Conservation (phyloP, 2,797 vertebrate species). For the Lutjanus campechanus region DNA sequence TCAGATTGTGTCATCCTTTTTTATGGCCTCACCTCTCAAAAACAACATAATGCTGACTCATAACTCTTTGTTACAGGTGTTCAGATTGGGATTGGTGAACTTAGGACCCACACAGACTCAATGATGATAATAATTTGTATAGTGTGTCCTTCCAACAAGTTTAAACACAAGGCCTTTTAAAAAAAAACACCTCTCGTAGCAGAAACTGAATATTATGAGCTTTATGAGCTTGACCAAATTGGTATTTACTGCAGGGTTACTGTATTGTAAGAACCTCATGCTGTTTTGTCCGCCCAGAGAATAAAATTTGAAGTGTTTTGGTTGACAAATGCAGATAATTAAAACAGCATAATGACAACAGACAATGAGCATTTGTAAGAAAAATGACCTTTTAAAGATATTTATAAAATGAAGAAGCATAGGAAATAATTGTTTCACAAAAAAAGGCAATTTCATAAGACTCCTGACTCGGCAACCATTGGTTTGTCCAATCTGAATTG, state of each 20-base stretch:
- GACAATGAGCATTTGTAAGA: neutral
- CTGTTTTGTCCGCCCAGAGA: neutral
- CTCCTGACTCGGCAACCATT: neutral
- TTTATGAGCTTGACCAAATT: neutral
- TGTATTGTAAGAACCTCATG: neutral
- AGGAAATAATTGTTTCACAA: neutral
- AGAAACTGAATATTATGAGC: constrained; percentile 12
- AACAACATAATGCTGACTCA: neutral
- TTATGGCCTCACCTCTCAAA: neutral
- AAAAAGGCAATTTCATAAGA: neutral
- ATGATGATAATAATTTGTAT: neutral
- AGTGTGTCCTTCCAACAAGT: neutral
- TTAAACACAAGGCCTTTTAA: neutral
- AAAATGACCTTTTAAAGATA: neutral
- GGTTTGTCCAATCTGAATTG: neutral
- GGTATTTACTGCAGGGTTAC: neutral
- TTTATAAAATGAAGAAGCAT: neutral
- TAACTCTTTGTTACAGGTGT: neutral
- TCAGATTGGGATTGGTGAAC: neutral
- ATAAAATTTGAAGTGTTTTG: neutral
- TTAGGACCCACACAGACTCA: neutral
- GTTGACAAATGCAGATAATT: neutral
- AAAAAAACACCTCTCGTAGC: neutral
- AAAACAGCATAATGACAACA: neutral
- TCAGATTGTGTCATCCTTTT: neutral